These are phyloP conservation scores for Rhombomys opimus DNA, from an alignment of 2,113 vertebrate species.

Conservation along the genomic window DNA sequence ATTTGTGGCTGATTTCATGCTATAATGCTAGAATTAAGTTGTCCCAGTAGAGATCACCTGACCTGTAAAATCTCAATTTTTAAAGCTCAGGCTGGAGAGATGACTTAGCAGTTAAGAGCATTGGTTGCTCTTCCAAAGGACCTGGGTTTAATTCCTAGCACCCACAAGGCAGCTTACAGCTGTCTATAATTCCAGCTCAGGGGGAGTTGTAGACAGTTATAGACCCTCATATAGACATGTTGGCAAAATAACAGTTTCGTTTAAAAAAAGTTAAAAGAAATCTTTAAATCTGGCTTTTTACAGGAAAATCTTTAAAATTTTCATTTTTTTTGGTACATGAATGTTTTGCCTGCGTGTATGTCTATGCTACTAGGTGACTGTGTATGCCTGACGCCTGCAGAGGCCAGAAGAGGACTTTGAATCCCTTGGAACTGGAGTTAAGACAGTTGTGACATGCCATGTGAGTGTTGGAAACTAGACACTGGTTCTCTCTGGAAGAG, in stretches of 20 bases:
- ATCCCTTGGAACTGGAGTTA: neutral
- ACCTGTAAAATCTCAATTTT: neutral
- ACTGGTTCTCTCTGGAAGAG: neutral
- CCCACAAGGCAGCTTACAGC: neutral
- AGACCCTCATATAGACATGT: neutral
- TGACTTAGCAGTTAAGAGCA: neutral
- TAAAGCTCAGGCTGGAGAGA: neutral
- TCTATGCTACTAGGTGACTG: neutral
- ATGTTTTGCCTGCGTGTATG: neutral
- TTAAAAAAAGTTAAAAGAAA: neutral
- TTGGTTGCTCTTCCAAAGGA: neutral
- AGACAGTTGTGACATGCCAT: neutral
- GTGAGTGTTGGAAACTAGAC: neutral
- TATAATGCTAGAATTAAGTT: neutral
- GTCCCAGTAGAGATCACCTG: neutral
- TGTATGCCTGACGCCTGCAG: neutral
- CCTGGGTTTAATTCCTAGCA: neutral
- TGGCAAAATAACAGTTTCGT: neutral
- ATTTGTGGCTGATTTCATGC: constrained; percentile 10
- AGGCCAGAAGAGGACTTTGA: neutral
- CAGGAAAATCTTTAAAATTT: neutral
- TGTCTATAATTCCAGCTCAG: neutral
- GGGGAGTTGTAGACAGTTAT: neutral
- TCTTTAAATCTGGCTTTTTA: neutral
- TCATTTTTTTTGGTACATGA: neutral